Conservation (phyloP, 2,888 invertebrate genomes). For the Leptopilina drosophilae region DNA sequence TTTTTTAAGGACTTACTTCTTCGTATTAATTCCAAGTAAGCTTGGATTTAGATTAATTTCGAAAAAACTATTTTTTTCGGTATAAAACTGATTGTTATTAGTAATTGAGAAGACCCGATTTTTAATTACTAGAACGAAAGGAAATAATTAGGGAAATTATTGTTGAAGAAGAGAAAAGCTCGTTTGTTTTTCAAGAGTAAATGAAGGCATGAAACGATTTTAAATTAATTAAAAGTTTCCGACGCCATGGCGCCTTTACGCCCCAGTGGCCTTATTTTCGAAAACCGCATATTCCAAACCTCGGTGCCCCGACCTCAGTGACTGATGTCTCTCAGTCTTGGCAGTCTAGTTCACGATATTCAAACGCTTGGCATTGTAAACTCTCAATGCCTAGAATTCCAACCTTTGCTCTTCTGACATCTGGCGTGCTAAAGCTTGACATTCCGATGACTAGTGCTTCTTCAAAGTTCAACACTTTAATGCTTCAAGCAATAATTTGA, state of each 20-base stretch:
- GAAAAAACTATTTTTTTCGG: too few species aligned
- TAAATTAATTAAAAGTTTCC: conserved; percentile 19
- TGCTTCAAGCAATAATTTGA: background rate
- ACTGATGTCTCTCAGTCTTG: conserved; percentile 39
- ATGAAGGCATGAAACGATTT: background rate
- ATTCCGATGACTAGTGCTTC: conserved; percentile 32
- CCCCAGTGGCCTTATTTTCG: conserved; percentile 14
- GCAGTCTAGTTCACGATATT: conserved; percentile 21
- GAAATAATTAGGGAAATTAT: background rate
- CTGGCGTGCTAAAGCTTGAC: conserved; percentile 35
- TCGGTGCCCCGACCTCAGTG: background rate
- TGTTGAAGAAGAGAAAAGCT: background rate
- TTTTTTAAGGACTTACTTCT: too few species aligned
- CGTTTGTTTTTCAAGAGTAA: background rate
- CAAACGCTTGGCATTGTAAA: conserved; percentile 36
- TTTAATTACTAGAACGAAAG: too few species aligned
- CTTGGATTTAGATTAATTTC: too few species aligned
- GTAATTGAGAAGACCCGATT: too few species aligned
- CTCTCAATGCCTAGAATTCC: conserved; percentile 36
- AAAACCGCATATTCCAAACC: conserved; percentile 16
- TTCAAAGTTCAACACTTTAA: conserved; percentile 35
- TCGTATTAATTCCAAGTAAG: too few species aligned
- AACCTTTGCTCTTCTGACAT: conserved; percentile 37
- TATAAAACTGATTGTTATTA: too few species aligned
- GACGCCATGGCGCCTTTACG: conserved; percentile 6